Evolutionary conservation across 1,140 invertebrate species (phyloP), one percentile per base, ranked within the genome.

Genomic region (Papilio aristodemus): DNA sequence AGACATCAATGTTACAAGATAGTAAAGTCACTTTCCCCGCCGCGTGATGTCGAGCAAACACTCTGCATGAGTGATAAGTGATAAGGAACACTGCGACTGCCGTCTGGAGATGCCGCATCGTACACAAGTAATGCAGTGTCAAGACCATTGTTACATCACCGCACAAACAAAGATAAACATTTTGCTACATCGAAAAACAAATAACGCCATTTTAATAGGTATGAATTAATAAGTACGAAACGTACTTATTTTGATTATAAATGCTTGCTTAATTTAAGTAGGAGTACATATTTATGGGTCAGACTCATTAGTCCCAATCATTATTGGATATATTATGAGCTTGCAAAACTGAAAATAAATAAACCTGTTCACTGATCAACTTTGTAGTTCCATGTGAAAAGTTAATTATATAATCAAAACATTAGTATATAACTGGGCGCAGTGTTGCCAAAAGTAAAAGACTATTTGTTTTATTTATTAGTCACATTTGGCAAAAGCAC

Each of bases 401-500:
- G 14, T 54, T 13, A 11, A 4, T 11, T 43, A 43, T 17, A 43
- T 14, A 43, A 43, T 14, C 1, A 5, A 6, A 54, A 22, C 22
- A 13, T 11, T 22, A 10, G n/a, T 32, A 32, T 32, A 32, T 2
- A 32, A 32, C 6, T 6, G 27, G 6, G 2, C 27, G 27, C 6
- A 54, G 10, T 7, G 17, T 54, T 54, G 46, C 46, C 46, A 54
- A 25, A 22, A 54, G 22, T 9, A 3, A 32, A 54, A 54, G 10
- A 5, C 4, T 54, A 54, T 25, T 54, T 19, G 27, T 54, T 54
- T 54, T 54, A 50, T 50, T 50, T 50, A 46, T 19, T 46, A 19
- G 10, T 54, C 46, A 54, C 19, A 54, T 11, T 27, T 60, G 25
- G 57, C 36, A 59, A 11, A 59, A 25, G 57, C 27, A 22, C 5